Evolutionary conservation across 2,888 invertebrate species (phyloP).

Genomic region (Gastracanthus pulcherrimus): DNA sequence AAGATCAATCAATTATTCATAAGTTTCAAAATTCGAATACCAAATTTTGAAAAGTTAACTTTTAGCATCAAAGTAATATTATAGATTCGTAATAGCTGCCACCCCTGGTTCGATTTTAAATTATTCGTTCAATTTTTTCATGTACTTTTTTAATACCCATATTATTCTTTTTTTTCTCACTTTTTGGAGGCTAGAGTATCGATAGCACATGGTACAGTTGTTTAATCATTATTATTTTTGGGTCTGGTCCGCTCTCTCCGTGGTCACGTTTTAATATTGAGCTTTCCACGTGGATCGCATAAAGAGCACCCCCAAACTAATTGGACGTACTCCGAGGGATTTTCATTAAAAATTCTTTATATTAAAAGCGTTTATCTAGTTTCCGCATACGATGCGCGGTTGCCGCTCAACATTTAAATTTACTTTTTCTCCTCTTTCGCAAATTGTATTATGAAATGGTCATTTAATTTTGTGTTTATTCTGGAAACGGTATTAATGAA

Average conservation of each 20-base stretch:
- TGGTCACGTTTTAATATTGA: constrained; percentile 19
- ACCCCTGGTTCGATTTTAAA: neutral
- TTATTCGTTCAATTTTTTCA: no score
- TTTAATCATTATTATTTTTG: constrained; percentile 21
- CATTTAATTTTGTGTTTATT: no score
- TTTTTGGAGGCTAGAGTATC: neutral
- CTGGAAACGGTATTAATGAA: no score
- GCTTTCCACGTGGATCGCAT: neutral
- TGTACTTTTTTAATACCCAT: neutral
- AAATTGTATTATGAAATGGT: neutral
- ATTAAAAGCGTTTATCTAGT: constrained; percentile 31
- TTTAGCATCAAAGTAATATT: no score
- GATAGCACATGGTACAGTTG: neutral
- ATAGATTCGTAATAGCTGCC: no score
- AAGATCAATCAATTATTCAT: no score
- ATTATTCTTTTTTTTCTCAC: neutral
- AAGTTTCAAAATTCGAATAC: no score
- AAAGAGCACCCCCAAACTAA: neutral
- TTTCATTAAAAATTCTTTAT: constrained; percentile 19
- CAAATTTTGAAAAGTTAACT: no score
- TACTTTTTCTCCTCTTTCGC: neutral
- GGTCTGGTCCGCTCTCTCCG: neutral
- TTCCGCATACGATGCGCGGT: neutral
- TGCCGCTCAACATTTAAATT: neutral
- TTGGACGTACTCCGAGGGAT: neutral